Evolutionary conservation across 2,113 vertebrate species (phyloP).

Genomic region (Lasiurus cinereus): DNA sequence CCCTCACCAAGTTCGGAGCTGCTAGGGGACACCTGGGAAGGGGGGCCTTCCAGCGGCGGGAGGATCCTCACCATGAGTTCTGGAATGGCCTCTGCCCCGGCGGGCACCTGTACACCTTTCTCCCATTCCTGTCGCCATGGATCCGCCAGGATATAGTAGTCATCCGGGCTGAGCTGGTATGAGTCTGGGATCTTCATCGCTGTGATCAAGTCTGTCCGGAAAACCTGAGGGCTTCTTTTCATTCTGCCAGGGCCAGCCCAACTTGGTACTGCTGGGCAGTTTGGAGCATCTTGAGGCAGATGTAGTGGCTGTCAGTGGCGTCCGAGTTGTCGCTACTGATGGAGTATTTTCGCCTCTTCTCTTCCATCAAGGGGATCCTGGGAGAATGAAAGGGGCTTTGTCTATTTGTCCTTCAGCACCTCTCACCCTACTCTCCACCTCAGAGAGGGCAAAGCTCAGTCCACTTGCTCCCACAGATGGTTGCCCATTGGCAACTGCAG

Average conservation of each 20-base stretch:
- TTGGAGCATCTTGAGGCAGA: conserved; percentile 94
- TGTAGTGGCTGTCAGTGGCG: conserved; percentile 97
- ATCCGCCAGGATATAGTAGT: conserved; percentile 96
- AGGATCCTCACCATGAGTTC: conserved; percentile 93
- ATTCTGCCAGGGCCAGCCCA: conserved; percentile 94
- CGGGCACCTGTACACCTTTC: conserved; percentile 98
- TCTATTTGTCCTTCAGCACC: conserved; percentile 34
- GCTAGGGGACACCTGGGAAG: conserved; percentile 75
- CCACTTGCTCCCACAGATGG: background rate
- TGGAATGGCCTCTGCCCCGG: conserved; percentile 93
- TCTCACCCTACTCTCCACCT: conserved; percentile 10
- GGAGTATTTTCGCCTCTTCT: conserved; percentile 98
- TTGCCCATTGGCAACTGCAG: background rate
- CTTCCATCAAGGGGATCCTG: conserved; percentile 90
- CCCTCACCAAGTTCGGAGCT: conserved; percentile 86
- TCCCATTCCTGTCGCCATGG: conserved; percentile 99
- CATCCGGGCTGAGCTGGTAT: conserved; percentile 94
- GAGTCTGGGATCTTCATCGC: conserved; percentile 99
- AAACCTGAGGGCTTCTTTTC: conserved; percentile 99
- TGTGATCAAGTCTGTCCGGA: conserved; percentile 98
- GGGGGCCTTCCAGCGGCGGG: conserved; percentile 85
- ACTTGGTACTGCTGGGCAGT: conserved; percentile 91
- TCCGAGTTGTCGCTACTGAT: conserved; percentile 99
- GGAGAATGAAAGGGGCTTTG: conserved; percentile 8
- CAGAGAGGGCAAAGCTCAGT: background rate